Evolutionary conservation across 2,113 vertebrate species (phyloP), one percentile per base, ranked within the genome.

Genomic region (Theropithecus gelada): DNA sequence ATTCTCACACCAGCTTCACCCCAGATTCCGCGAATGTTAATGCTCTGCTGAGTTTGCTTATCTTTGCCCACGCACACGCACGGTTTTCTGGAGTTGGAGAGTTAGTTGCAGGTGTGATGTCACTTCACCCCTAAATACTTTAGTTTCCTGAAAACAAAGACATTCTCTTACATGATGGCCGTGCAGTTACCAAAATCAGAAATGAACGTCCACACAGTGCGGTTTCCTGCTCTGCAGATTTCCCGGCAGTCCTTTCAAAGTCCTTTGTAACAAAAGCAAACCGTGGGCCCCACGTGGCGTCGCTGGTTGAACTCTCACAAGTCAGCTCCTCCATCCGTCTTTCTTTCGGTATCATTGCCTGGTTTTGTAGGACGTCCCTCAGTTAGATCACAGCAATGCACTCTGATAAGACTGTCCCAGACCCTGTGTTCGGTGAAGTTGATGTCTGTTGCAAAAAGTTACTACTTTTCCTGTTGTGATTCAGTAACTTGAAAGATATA

Each of bases 381-480:
- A 4, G 45, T 40, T 23, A 35, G 32, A 48, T 2, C 0, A 38
- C 6, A 22, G 25, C 5, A 50, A 1, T 2, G 25, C 4, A 0
- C 10, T 52, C 32, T 6, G 30, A 5, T 5, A 14, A 48, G 35
- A 10, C 50, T 14, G 14, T 38, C 6, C 5, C 2, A 3, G 57
- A 8, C 32, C 32, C 32, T 23, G 76, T 9, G 1, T 7, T 20
- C 32, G 4, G 35, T 40, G 5, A 10, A 1, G 3, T 12, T 48
- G 78, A 48, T 16, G 17, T 50, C 79, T 55, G 20, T 85, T 1
- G 9, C 59, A 27, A 38, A 43, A 61, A 45, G 22, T 40, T 45
- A 30, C 25, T 17, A 0, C 6, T 52, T 76, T 83, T 83, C 13
- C 7, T 40, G 17, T 14, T 27, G 40, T 48, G 18, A 22, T 66